These are phyloP conservation scores for Paedocypris micromegethes DNA, from an alignment of 2,797 vertebrate species.

Conservation along the genomic window DNA sequence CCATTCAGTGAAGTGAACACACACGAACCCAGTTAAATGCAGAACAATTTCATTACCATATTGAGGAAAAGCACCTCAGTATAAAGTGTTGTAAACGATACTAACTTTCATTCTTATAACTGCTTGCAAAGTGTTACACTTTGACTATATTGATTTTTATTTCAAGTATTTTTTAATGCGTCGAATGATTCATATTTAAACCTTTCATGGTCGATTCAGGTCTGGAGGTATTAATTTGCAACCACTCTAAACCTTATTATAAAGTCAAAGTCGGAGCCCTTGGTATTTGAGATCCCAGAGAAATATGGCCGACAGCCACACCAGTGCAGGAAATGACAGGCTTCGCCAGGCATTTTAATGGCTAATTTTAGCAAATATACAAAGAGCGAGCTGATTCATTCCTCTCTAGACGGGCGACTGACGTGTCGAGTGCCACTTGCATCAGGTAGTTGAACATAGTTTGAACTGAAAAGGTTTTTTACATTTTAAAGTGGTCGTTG, in stretches of 20 bases:
- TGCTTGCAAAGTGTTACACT: background rate
- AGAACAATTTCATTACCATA: no score
- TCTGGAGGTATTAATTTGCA: constrained; percentile 2
- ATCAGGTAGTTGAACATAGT: constrained; percentile 14
- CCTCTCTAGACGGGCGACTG: background rate
- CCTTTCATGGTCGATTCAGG: constrained; percentile 6
- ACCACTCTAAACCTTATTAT: background rate
- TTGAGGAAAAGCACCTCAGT: no score
- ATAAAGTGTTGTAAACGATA: no score
- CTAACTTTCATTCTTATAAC: no score
- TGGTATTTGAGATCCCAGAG: constrained; percentile 10
- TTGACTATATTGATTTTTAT: background rate
- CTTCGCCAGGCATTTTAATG: constrained; percentile 4
- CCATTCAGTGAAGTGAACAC: no score
- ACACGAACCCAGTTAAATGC: no score
- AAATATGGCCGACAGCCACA: background rate
- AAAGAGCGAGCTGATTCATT: constrained; percentile 2
- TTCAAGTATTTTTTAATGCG: constrained; percentile 9
- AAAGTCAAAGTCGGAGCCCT: background rate
- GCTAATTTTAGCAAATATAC: background rate
- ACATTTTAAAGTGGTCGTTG: background rate
- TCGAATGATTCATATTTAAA: background rate
- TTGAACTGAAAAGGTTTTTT: background rate
- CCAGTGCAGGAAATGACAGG: background rate
- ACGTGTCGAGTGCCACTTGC: constrained; percentile 12